Evolutionary conservation across 1,140 invertebrate species (phyloP).

Genomic region (Venturia canescens): DNA sequence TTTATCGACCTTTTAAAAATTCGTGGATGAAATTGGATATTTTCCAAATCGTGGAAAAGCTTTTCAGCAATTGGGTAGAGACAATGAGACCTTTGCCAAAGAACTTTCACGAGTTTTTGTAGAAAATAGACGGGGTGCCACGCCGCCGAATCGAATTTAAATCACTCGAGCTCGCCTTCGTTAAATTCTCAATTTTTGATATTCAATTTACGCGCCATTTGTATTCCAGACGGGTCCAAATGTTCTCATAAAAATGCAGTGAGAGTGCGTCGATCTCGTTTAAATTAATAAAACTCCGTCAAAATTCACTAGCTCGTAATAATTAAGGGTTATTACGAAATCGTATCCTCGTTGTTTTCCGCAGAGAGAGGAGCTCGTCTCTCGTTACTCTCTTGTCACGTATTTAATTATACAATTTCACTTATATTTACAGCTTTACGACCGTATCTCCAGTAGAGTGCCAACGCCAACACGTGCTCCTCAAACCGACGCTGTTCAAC

Average conservation of each 20-base stretch:
- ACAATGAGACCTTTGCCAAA: too few species aligned
- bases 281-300: not conserved
- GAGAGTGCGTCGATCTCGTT: not conserved
- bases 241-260: not conserved
- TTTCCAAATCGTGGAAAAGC: too few species aligned
- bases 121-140: too few species aligned
- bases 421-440: conserved; percentile 84
- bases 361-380: not conserved
- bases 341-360: not conserved
- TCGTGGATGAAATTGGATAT: too few species aligned
- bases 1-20: too few species aligned
- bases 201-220: not conserved
- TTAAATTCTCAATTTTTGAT: too few species aligned
- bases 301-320: not conserved
- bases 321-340: not conserved
- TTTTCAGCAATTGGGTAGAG: too few species aligned
- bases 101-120: too few species aligned
- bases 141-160: too few species aligned
- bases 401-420: conserved; percentile 34
- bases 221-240: not conserved
- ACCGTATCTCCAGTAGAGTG: conserved; percentile 88
- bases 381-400: conserved; percentile 2
- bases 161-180: too few species aligned
- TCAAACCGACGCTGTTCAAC: conserved; percentile 87
- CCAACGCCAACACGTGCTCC: conserved; percentile 86